Evolutionary conservation across 1,140 invertebrate genomes (phyloP).

Genomic region (Hypsibius dujardini): DNA sequence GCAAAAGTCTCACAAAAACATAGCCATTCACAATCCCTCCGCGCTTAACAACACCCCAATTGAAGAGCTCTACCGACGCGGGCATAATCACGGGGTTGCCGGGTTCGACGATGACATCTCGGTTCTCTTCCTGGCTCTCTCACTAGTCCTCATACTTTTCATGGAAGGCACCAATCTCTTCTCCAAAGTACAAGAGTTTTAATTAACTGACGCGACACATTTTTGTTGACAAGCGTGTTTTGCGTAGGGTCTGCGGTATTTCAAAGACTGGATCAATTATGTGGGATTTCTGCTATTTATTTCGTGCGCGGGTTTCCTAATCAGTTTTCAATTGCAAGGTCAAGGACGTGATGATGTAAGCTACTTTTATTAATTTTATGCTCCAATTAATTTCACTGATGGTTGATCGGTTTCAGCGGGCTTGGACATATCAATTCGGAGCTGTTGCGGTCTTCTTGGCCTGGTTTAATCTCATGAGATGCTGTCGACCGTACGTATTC

Average conservation of each 20-base stretch:
- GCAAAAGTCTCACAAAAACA: neutral
- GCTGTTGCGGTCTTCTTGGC: conserved; percentile 1
- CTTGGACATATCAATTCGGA: neutral
- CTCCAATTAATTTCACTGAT: too few relatives aligned
- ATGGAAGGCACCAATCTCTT: neutral
- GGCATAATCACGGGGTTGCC: neutral
- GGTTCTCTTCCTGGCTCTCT: neutral
- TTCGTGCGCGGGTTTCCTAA: neutral
- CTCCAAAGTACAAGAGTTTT: neutral
- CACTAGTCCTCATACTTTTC: neutral
- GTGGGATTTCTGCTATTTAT: neutral
- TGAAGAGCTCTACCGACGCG: neutral
- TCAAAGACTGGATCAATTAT: conserved; percentile 1
- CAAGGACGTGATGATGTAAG: too few relatives aligned
- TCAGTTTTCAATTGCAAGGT: neutral
- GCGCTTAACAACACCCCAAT: neutral
- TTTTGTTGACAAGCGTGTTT: neutral
- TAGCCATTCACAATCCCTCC: neutral
- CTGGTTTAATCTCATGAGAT: conserved; percentile 12
- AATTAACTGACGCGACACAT: too few relatives aligned
- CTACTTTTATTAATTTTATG: too few relatives aligned
- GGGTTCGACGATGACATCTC: neutral
- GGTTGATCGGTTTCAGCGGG: too few relatives aligned
- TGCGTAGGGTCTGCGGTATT: conserved; percentile 2
- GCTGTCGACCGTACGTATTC: neutral